These are phyloP conservation scores for Thalpophila matura DNA, from an alignment of 2,888 invertebrate genomes.

Conservation along the genomic window DNA sequence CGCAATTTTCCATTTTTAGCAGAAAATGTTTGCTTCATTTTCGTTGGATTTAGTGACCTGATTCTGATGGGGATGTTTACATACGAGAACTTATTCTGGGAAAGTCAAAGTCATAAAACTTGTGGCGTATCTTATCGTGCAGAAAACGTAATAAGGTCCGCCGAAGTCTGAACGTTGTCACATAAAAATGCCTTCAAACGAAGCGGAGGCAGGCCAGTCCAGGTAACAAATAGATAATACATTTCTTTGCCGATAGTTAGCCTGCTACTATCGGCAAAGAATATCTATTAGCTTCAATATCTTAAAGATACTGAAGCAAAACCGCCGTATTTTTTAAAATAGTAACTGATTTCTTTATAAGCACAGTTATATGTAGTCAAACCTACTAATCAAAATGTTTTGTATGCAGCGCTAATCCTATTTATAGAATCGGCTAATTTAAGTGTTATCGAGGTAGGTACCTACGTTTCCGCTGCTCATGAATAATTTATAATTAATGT, in stretches of 20 bases:
- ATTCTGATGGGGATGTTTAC: slow-evolving; percentile 49
- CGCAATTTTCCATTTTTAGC: too few species aligned
- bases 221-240: slow-evolving; percentile 10
- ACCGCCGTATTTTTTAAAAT: neutral
- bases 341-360: neutral
- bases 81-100: slow-evolving; percentile 20
- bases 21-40: too few species aligned
- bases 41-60: slow-evolving; percentile 35
- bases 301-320: neutral
- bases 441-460: slow-evolving; percentile 39
- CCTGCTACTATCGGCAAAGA: too few species aligned
- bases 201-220: slow-evolving; percentile 18
- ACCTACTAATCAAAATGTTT: slow-evolving; percentile 30
- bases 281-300: too few species aligned
- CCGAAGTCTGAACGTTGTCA: slow-evolving; percentile 4
- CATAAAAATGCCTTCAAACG: slow-evolving; percentile 20
- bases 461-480: slow-evolving; percentile 56
- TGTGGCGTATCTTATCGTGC: slow-evolving; percentile 45
- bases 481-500: slow-evolving; percentile 47
- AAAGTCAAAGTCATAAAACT: slow-evolving; percentile 46
- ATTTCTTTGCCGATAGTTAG: slow-evolving; percentile 22
- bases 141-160: slow-evolving; percentile 32
- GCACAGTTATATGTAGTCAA: neutral
- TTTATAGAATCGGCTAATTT: slow-evolving; percentile 51
- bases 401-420: slow-evolving; percentile 52